Base-by-base conservation (phyloP, 2,888 invertebrate genomes). In the Lasioglossum malachurum region DNA sequence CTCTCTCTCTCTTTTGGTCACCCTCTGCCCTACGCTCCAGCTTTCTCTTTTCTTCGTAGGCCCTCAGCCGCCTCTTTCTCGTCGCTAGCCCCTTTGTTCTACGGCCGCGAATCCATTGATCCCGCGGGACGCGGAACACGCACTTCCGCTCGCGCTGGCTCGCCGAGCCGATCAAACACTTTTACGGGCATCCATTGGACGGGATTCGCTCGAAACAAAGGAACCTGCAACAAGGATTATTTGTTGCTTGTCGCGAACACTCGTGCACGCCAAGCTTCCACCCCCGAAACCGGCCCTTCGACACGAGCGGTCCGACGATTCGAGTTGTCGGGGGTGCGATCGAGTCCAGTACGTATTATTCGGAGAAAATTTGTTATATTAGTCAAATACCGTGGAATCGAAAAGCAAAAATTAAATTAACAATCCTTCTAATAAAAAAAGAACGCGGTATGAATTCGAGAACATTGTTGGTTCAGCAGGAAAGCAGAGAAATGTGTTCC, bases 51-150 rank as follows among this genome's bases (percentile, higher is more conserved):
- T 84, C 75, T 78, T 80, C 60, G 49, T 74, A 35, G n/a, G 60
- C 78, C 35, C 75, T 74, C 75, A 49, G 57, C 35, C 67, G 67
- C 67, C 84, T 84, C 88, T 83, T 85, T 84, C 85, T 82, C 83
- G 78, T 75, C 83, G 81, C 75, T 84, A 77, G 75, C 83, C 73
- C 87, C 79, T 89, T 91, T 38, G 86, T 88, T 88, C 81, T 85
- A 23, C 85, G 69, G 41, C 78, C 89, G 86, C 91, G 88, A 82
- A 91, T 91, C 91, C 90, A 90, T 90, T 90, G 90, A 90, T 90
- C 89, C 88, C 83, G 82, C 86, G 84, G 91, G 86, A 86, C 87
- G 88, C 73, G 73, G 71, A 83, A 89, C 90, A 90, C 91, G 90
- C 90, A 90, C 88, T 78, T 90, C 88, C 90, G 64, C 27, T 53